Percentiles rank a stretch among this genome's conserved stretches.
Conservation (phyloP, 2,797 vertebrate genomes). For the Sphenopsis melanotis region DNA sequence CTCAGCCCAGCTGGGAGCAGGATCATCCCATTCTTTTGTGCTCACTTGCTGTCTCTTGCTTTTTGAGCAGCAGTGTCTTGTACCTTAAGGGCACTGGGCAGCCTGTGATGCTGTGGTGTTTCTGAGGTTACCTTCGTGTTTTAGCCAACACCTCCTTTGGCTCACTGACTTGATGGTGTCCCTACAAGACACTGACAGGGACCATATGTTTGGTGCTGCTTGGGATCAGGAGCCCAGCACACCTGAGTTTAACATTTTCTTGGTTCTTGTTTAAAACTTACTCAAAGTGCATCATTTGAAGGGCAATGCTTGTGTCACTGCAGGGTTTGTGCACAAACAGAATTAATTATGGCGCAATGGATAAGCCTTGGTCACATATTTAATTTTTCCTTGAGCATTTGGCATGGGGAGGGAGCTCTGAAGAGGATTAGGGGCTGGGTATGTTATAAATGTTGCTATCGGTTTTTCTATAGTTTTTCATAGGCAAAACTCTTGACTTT, state of each 20-base stretch:
- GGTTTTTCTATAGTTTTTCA: neutral
- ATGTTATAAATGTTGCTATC: neutral
- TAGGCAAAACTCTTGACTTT: neutral
- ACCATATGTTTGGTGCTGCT: rapidly evolving
- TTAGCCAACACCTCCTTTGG: neutral
- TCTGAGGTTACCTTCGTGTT: neutral
- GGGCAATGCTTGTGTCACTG: neutral
- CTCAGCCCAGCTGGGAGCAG: neutral
- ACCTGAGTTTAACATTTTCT: neutral
- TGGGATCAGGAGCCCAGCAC: neutral
- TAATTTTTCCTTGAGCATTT: neutral
- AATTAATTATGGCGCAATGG: neutral
- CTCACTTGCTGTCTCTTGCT: neutral
- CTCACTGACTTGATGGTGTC: neutral
- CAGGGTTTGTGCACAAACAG: neutral
- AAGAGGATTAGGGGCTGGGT: neutral
- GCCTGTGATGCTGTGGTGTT: rapidly evolving
- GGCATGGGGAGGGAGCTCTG: neutral
- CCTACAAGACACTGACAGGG: neutral
- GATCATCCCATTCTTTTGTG: neutral
- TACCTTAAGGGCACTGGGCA: neutral
- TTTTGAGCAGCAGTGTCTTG: neutral
- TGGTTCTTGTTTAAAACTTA: neutral
- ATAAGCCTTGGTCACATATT: neutral
- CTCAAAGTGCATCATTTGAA: neutral